Evolutionary conservation across 2,797 vertebrate genomes (phyloP).

Genomic region (Sylvia borin): DNA sequence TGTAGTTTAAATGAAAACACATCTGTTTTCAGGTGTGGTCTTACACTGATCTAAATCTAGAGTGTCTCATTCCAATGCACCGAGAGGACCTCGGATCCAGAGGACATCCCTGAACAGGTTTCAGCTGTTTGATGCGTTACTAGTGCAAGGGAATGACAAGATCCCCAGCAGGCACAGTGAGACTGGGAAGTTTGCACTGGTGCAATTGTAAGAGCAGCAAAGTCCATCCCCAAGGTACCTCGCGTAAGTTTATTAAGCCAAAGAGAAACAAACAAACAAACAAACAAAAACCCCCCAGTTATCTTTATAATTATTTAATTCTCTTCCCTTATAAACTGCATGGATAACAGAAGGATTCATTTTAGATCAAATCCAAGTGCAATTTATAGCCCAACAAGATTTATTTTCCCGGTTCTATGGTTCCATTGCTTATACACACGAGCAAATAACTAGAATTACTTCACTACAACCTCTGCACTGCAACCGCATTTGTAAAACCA

Average conservation of each 20-base stretch:
- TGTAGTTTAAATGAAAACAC: neutral
- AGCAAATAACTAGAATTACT: neutral
- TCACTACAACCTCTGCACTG: neutral
- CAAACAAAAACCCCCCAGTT: accelerated
- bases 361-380: neutral
- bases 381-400: neutral
- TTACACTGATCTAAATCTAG: neutral
- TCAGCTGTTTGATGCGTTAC: neutral
- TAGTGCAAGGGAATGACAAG: neutral
- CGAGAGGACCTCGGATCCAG: neutral
- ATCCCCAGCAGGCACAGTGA: neutral
- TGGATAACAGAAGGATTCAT: neutral
- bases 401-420: neutral
- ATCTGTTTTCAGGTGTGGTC: neutral
- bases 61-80: neutral
- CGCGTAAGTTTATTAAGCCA: neutral
- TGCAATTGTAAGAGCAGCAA: neutral
- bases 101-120: neutral
- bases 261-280: neutral
- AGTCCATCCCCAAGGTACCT: neutral
- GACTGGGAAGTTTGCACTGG: neutral
- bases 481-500: neutral
- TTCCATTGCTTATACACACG: neutral
- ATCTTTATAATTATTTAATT: neutral
- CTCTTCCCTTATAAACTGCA: neutral